Evolutionary conservation across 2,888 invertebrate species (phyloP), one percentile per base, ranked within the genome.

Genomic region (Drosophila lacicola): DNA sequence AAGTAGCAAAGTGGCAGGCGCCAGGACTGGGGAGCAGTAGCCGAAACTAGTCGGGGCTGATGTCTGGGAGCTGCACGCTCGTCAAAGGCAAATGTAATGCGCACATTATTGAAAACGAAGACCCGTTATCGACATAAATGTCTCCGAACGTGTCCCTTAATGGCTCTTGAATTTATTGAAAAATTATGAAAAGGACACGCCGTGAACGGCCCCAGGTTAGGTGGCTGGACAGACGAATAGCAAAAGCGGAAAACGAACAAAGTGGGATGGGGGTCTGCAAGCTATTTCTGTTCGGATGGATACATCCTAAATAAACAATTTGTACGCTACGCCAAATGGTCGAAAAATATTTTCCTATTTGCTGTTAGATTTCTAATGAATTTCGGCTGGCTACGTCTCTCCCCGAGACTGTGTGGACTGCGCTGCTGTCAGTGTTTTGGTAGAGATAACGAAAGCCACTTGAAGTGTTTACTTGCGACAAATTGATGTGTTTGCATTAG

Each of bases 401-500:
- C 4, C 36, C 33, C 17, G 29, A 9, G 17, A 19, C 8, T 17
- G 13, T 17, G 13, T 33, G 33, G 13, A 34, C 39, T 33, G 33
- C n/a, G 62, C 47, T 49, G 61, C 82, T 76, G 82, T 81, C 80
- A 80, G 75, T 87, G 87, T 86, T 85, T 78, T 78, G 80, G 36
- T 45, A 54, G 56, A 87, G 83, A 84, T 84, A 84, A 84, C 82
- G 88, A 75, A 87, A 84, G 78, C 68, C 80, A 78, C 88, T 88
- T 75, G 88, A 83, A 84, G 75, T 84, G 83, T 84, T 84, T 84
- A 78, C 85, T 82, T 84, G 88, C 85, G 80, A 84, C 85, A 87
- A 84, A 84, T 84, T 87, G 88, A 84, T 84, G 83, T 84, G 83
- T 84, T 84, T 87, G 82, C 88, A 80, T 78, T 85, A 80, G 85